These are phyloP conservation scores for Aptenodytes forsteri DNA, from an alignment of 2,113 vertebrate genomes.

Conservation along the genomic window DNA sequence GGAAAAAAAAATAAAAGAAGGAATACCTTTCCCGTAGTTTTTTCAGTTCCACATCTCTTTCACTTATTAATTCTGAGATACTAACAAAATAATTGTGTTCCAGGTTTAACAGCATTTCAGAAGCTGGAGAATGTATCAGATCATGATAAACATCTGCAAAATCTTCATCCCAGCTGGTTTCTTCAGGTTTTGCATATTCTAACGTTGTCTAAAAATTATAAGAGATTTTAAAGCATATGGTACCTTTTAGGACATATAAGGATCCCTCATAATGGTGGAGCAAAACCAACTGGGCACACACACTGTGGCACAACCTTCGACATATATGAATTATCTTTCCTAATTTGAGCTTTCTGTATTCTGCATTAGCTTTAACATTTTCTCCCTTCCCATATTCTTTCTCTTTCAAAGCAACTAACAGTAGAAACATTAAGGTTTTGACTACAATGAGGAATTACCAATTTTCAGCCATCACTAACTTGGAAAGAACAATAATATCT, in stretches of 20 bases:
- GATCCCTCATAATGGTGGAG: not conserved
- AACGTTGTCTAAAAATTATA: conserved; percentile 80
- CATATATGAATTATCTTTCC: not conserved
- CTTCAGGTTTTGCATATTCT: conserved; percentile 90
- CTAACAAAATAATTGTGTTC: conserved; percentile 98
- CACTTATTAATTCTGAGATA: conserved; percentile 95
- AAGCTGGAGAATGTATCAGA: conserved; percentile 96
- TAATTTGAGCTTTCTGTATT: not conserved
- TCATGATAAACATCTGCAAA: conserved; percentile 97
- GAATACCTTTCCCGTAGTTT: conserved; percentile 92
- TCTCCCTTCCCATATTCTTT: not conserved
- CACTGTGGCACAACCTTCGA: not conserved
- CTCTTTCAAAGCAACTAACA: not conserved
- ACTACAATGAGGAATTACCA: not conserved
- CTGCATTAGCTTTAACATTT: not conserved
- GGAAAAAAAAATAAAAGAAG: no score
- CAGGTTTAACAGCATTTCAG: conserved; percentile 93
- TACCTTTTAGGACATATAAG: not conserved
- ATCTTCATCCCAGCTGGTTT: conserved; percentile 95
- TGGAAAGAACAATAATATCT: not conserved
- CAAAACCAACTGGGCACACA: not conserved
- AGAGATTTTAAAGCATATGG: not conserved
- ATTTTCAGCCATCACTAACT: not conserved
- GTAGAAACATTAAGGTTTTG: not conserved
- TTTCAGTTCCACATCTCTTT: conserved; percentile 95